Base-by-base conservation (phyloP, 2,888 invertebrate genomes). In the Polyploca ridens region DNA sequence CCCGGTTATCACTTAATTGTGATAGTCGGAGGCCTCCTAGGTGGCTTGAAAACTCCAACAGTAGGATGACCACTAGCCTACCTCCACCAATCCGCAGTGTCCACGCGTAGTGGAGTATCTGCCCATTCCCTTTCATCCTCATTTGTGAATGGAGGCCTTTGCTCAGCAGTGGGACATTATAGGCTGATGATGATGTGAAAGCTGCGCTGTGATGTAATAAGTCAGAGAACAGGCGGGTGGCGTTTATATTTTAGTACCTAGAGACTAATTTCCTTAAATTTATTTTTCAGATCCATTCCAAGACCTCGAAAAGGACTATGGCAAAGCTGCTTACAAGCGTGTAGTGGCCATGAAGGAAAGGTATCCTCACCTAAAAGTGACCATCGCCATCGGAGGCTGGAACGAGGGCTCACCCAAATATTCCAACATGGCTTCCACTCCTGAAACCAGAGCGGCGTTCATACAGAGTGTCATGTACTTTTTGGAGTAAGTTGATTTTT, bases 331-430 rank as follows among this genome's bases (percentile, higher is more conserved):
- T 13, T 97, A 95, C 85, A 96, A 95, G 70, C 95, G 96, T 16
- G 88, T 97, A 65, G 97, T 97, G 0, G 90, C 90, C 0, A 82
- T 98, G 0, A 97, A 96, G 75, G 85, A 94, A 61, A 92, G 93
- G 13, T 95, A 97, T 86, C 97, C 97, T 0, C 96, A 96, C 76
- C 85, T 98, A 59, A 96, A 96, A 84, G 95, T 97, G 5, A 95
- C 96, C 3, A 85, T 98, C 13, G 98, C 98, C 0, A 97, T 98
- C 54, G 98, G 98, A 0, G 98, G 98, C 0, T 98, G 98, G 98
- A 98, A 98, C 84, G 98, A 98, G 84, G 98, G 98, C 0, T 98
- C 98, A 0, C 84, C 90, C 5, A 96, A 96, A 74, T 97, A 90
- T 49, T 97, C 97, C 16, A 90, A 89, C 54, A 92, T 98, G 89